Conservation (phyloP, 2,888 invertebrate genomes). For the Agrotis puta region DNA sequence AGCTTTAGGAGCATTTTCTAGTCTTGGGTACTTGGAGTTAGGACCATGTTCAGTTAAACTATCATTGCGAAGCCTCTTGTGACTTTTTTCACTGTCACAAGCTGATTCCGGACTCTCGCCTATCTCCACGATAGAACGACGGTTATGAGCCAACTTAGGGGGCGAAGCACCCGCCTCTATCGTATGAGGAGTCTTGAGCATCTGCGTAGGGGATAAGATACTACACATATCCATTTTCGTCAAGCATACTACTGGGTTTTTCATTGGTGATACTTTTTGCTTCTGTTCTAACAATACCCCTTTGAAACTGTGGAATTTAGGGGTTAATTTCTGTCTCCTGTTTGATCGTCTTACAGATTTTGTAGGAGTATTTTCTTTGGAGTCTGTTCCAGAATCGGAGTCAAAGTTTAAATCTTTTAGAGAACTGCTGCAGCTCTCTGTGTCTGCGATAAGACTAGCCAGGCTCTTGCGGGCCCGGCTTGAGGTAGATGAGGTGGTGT, state of each 20-base stretch:
- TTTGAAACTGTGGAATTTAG: conserved; percentile 83
- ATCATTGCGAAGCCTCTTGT: conserved; percentile 84
- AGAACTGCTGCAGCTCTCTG: conserved; percentile 89
- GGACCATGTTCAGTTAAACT: conserved; percentile 80
- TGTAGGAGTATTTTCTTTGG: conserved; percentile 87
- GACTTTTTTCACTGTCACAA: conserved; percentile 82
- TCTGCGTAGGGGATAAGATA: conserved; percentile 82
- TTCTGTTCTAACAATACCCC: conserved; percentile 84
- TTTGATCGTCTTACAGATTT: conserved; percentile 77
- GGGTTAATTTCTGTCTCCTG: conserved; percentile 78
- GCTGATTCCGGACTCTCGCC: conserved; percentile 84
- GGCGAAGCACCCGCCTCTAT: conserved; percentile 81
- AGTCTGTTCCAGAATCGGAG: conserved; percentile 85
- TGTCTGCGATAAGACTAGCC: conserved; percentile 86
- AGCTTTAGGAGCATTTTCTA: conserved; percentile 85
- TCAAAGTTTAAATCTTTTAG: conserved; percentile 88
- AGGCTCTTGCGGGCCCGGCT: conserved; percentile 86
- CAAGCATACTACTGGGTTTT: conserved; percentile 78
- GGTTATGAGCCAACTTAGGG: conserved; percentile 82
- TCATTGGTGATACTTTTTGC: conserved; percentile 80
- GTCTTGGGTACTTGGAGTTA: conserved; percentile 79
- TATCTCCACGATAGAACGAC: conserved; percentile 80
- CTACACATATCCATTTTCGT: conserved; percentile 83
- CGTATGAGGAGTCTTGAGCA: conserved; percentile 85
- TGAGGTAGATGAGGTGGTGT: conserved; percentile 86